Conservation (phyloP, 2,113 vertebrate species). For the Xiphorhynchus elegans region DNA sequence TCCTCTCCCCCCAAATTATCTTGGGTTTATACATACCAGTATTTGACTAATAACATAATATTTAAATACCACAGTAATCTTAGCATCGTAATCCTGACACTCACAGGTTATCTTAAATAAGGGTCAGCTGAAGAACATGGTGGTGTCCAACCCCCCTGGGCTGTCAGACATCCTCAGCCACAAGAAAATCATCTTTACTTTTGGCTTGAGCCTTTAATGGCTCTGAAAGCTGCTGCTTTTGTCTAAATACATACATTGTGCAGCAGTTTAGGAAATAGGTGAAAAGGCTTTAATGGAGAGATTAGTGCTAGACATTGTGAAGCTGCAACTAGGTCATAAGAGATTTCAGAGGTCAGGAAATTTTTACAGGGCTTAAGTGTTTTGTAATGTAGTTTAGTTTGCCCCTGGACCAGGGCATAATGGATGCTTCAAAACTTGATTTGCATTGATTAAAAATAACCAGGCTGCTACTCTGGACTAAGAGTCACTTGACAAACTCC, state of each 20-base stretch:
- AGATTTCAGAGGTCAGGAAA: conserved; percentile 79
- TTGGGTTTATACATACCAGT: conserved; percentile 29
- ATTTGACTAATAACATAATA: conserved; percentile 65
- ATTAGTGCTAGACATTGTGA: conserved; percentile 69
- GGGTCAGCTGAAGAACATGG: conserved; percentile 32
- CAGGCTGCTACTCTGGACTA: conserved; percentile 16
- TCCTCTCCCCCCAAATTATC: not conserved
- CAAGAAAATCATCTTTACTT: conserved; percentile 78
- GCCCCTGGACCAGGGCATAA: conserved; percentile 53
- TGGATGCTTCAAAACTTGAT: conserved; percentile 73
- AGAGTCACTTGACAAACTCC: conserved; percentile 58
- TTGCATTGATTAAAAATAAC: conserved; percentile 74
- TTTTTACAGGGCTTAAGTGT: conserved; percentile 77
- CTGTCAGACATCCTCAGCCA: conserved; percentile 55
- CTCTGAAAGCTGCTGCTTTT: conserved; percentile 75
- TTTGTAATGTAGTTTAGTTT: conserved; percentile 75
- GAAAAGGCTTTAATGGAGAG: conserved; percentile 81
- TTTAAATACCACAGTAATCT: conserved; percentile 68
- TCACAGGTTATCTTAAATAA: conserved; percentile 61
- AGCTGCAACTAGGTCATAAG: conserved; percentile 69
- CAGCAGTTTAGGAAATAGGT: conserved; percentile 67
- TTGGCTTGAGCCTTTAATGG: conserved; percentile 82
- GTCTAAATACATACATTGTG: conserved; percentile 70
- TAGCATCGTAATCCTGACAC: conserved; percentile 38
- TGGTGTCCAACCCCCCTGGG: not conserved